Conservation (phyloP, 2,113 vertebrate species). For the Ardeotis arabs region DNA sequence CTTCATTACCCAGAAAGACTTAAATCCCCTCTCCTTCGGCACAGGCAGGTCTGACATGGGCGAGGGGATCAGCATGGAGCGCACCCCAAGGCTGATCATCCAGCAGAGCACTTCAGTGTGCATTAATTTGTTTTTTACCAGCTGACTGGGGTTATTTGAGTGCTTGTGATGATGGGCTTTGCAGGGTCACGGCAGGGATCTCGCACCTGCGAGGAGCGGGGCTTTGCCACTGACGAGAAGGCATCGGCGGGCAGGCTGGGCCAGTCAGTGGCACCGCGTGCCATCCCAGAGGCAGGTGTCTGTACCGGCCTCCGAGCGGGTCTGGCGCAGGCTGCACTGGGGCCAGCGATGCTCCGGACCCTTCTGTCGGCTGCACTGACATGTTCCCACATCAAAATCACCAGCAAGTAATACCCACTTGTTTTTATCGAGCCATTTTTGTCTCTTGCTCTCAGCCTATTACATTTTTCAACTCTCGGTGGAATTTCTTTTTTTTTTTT, state of each 20-base stretch:
- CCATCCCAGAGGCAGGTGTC: accelerated
- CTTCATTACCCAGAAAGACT: not conserved
- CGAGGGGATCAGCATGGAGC: not conserved
- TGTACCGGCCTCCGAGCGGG: accelerated
- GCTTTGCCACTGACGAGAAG: not conserved
- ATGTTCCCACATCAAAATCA: accelerated
- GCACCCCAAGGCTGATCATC: not conserved
- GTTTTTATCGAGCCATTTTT: not conserved
- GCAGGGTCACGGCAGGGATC: not conserved
- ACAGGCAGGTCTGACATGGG: not conserved
- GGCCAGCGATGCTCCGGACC: not conserved
- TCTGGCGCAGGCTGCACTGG: accelerated
- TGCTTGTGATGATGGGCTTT: not conserved
- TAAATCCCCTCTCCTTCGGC: not conserved
- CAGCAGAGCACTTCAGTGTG: not conserved
- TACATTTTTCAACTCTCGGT: not conserved
- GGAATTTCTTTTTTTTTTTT: not conserved
- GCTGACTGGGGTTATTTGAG: not conserved
- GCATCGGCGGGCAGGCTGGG: not conserved
- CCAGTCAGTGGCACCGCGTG: accelerated
- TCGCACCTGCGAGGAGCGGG: not conserved
- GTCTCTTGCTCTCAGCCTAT: not conserved
- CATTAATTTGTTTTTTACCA: not conserved
- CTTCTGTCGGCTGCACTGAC: accelerated
- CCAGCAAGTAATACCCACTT: not conserved